Percentiles rank a stretch among this genome's conserved stretches.
phyloP scores from a whole-genome alignment of 2,113 vertebrate species.

The Noctilio leporinus region DNA sequence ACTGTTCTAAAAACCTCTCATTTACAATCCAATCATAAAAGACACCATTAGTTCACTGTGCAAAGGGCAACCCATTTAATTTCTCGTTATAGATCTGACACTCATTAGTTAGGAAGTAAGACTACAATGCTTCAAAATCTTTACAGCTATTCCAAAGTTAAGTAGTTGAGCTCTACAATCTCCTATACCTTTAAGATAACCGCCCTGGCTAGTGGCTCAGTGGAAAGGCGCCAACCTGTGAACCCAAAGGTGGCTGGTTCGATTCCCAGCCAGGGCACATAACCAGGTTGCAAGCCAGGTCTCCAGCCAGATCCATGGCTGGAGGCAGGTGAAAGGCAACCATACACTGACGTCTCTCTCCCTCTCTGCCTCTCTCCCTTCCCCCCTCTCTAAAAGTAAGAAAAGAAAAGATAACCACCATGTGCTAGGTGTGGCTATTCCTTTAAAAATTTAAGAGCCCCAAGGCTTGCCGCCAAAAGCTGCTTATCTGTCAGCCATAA shows the following conservation, averaged over 20 bases:
- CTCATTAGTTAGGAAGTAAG: neutral
- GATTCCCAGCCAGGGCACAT: too few species aligned
- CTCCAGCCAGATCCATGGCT: too few species aligned
- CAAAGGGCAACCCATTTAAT: neutral
- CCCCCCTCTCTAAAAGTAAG: too few species aligned
- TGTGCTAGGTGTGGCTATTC: neutral
- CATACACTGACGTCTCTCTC: too few species aligned
- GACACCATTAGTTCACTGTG: neutral
- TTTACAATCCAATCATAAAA: neutral
- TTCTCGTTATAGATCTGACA: neutral
- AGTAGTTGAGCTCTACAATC: neutral
- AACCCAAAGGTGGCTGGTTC: too few species aligned
- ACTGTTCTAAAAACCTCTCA: neutral
- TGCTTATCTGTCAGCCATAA: neutral
- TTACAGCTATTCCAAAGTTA: neutral
- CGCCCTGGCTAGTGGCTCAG: too few species aligned
- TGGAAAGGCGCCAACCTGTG: too few species aligned
- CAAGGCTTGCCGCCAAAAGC: neutral
- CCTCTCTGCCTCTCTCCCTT: too few species aligned
- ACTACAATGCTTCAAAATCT: neutral
- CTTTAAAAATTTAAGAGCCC: neutral
- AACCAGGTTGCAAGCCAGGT: too few species aligned
- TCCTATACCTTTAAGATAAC: neutral
- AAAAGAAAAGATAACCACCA: constrained; percentile 4
- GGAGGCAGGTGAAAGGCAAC: too few species aligned